Base-by-base conservation (phyloP, 2,888 invertebrate genomes). In the Bibio marci region DNA sequence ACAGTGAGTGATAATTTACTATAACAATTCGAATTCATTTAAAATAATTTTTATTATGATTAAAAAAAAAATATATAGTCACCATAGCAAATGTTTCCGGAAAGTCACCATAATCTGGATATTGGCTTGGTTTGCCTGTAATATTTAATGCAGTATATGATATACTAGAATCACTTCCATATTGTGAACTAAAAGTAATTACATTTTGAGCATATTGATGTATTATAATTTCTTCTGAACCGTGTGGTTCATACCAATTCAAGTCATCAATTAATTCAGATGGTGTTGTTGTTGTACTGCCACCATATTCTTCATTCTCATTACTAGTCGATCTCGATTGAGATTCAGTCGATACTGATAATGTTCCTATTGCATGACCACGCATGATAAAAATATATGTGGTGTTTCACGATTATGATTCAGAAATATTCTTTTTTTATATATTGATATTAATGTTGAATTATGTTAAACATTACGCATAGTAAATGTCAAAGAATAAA, bases 11-110 rank as follows among this genome's bases (percentile, higher is more conserved):
- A n/a, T n/a, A n/a, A n/a, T n/a, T n/a, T n/a, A n/a, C n/a, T n/a
- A n/a, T n/a, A n/a, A n/a, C n/a, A n/a, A n/a, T n/a, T n/a, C n/a
- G n/a, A n/a, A n/a, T n/a, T n/a, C n/a, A n/a, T n/a, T n/a, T n/a
- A n/a, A n/a, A n/a, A n/a, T n/a, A n/a, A n/a, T n/a, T n/a, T n/a
- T n/a, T n/a, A n/a, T n/a, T n/a, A n/a, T n/a, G n/a, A n/a, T 34
- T 30, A 12, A 19, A 13, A 18, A 31, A 28, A 32, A 12, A 22
- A 41, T 25, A 43, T 37, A 40, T 33, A n/a, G 10, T 66, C 66
- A 90, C 91, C 76, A 90, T 80, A 41, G 85, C 82, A 65, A 82
- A 91, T 12, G 87, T 80, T 59, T 87, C 79, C 10, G 87, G 83
- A 65, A 82, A 90, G 57, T 92, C 91, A 14, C 91, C 91, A 59